Evolutionary conservation across 2,888 invertebrate genomes (phyloP).

Genomic region (Oscheius onirici): DNA sequence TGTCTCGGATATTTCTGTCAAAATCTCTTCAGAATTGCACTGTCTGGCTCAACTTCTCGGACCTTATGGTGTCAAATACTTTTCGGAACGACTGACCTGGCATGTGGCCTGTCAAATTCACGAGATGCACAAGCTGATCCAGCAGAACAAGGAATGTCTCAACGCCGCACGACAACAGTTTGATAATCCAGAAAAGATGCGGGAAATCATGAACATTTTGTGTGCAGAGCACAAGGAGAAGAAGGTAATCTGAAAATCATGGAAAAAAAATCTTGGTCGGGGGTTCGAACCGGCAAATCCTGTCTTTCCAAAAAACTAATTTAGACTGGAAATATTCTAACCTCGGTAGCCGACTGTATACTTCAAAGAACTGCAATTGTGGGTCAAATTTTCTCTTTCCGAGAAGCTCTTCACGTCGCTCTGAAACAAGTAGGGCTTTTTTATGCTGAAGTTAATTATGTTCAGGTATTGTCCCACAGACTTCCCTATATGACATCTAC

Average conservation of each 20-base stretch:
- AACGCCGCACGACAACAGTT: slow-evolving; percentile 91
- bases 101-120: slow-evolving; percentile 97
- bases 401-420: slow-evolving; percentile 91
- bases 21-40: slow-evolving; percentile 79
- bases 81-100: slow-evolving; percentile 97
- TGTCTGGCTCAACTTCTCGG: slow-evolving; percentile 95
- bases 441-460: slow-evolving; percentile 63
- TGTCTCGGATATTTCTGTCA: neutral
- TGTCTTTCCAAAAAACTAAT: neutral
- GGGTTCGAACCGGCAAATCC: neutral
- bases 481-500: slow-evolving; percentile 96
- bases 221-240: slow-evolving; percentile 50
- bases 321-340: slow-evolving; percentile 16
- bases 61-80: slow-evolving; percentile 95
- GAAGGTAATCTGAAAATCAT: slow-evolving; percentile 36
- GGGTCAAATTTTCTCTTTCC: slow-evolving; percentile 94
- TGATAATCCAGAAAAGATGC: slow-evolving; percentile 98
- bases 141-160: slow-evolving; percentile 90
- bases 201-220: slow-evolving; percentile 82
- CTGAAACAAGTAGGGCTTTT: slow-evolving; percentile 82
- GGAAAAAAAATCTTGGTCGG: neutral
- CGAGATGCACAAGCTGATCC: slow-evolving; percentile 85
- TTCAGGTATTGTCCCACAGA: slow-evolving; percentile 81
- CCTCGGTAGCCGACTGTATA: slow-evolving; percentile 75
- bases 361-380: slow-evolving; percentile 96